A percentile compares a stretch with the other conserved stretches of the same genome.
Evolutionary conservation across 1,140 invertebrate genomes (phyloP).

Genomic region (Temnothorax curvispinosus): DNA sequence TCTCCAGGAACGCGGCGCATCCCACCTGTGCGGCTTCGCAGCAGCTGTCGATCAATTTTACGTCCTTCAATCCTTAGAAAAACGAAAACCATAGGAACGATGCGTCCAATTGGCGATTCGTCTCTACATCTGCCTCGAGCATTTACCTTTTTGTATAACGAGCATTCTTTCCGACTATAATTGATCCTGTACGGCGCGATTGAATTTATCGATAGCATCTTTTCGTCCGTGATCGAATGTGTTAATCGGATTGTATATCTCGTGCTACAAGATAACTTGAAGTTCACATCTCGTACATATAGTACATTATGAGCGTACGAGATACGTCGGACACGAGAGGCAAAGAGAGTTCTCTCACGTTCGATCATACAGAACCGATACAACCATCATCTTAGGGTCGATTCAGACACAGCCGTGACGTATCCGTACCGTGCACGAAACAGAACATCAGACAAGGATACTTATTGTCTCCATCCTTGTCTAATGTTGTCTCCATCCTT

Average conservation of each 20-base stretch:
- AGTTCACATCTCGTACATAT: constrained; percentile 23
- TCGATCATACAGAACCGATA: neutral
- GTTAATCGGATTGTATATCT: constrained; percentile 40
- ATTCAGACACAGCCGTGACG: too few species aligned
- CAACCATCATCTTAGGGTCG: too few species aligned
- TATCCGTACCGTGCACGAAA: too few species aligned
- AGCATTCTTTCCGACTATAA: constrained; percentile 37
- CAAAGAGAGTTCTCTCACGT: constrained; percentile 4
- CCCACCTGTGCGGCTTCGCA: constrained; percentile 60
- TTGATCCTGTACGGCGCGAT: constrained; percentile 53
- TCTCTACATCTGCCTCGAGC: constrained; percentile 25
- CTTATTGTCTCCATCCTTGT: too few species aligned
- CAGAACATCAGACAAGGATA: too few species aligned
- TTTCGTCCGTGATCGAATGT: constrained; percentile 13
- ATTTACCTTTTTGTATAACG: neutral
- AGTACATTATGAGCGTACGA: neutral
- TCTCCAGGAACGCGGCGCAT: neutral
- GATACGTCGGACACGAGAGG: neutral
- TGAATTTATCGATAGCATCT: constrained; percentile 56
- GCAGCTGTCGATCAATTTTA: constrained; percentile 64
- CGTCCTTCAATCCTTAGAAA: constrained; percentile 22
- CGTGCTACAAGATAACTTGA: constrained; percentile 12
- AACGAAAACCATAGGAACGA: constrained; percentile 20
- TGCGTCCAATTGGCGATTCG: constrained; percentile 20
- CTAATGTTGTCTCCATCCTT: too few species aligned